These are phyloP conservation scores for Lasiurus cinereus DNA, from an alignment of 2,113 vertebrate species.

Conservation along the genomic window DNA sequence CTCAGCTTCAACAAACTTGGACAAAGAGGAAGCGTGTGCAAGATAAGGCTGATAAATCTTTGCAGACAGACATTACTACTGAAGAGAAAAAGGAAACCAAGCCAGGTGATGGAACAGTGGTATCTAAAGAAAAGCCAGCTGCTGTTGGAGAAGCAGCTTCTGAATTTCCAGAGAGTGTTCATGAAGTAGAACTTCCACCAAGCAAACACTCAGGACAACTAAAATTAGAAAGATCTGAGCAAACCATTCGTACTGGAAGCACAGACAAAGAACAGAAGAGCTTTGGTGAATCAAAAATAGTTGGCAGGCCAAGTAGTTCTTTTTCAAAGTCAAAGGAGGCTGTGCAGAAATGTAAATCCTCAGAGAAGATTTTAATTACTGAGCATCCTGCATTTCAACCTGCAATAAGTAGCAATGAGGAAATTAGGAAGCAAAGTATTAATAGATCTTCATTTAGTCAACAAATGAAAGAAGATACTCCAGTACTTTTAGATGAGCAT, in stretches of 20 bases:
- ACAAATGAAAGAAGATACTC: not conserved
- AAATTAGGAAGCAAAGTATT: not conserved
- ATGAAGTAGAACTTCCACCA: constrained; percentile 32
- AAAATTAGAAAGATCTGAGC: constrained; percentile 74
- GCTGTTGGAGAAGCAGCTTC: not conserved
- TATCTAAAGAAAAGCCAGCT: constrained; percentile 47
- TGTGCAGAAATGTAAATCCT: not conserved
- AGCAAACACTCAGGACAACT: not conserved
- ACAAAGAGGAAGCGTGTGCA: constrained; percentile 52
- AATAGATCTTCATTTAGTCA: not conserved
- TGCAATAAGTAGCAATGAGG: constrained; percentile 9
- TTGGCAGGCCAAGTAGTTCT: not conserved
- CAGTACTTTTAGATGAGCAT: not conserved
- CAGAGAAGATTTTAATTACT: constrained; percentile 23
- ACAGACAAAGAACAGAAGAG: constrained; percentile 74
- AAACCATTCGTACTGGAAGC: constrained; percentile 72
- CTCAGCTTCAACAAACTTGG: constrained; percentile 79
- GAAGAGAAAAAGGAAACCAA: constrained; percentile 38
- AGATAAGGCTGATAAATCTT: constrained; percentile 51
- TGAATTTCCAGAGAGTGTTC: constrained; percentile 34
- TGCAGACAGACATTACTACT: constrained; percentile 52
- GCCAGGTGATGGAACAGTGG: not conserved
- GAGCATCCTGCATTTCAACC: constrained; percentile 58
- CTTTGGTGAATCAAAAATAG: constrained; percentile 52
- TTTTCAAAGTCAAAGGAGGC: constrained; percentile 37